Evolutionary conservation across 2,113 vertebrate species (phyloP).

Genomic region (Marmota monax): DNA sequence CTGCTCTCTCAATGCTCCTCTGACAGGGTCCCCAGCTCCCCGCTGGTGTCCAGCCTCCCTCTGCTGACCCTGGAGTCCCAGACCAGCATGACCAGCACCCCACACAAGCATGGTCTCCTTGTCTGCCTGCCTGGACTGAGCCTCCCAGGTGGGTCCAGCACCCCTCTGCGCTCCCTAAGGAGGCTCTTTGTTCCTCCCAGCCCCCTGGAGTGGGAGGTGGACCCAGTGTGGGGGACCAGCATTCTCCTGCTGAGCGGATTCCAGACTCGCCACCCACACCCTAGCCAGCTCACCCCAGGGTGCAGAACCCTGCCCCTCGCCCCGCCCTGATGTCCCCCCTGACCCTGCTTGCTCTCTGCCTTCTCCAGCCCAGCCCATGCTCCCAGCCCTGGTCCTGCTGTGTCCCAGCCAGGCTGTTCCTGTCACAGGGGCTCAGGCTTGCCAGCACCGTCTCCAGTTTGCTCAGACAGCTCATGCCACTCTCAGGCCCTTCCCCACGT

Average conservation of each 20-base stretch:
- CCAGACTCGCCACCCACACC: not conserved
- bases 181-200: not conserved
- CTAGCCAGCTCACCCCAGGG: not conserved
- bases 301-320: not conserved
- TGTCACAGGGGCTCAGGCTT: not conserved
- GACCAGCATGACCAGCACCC: no score
- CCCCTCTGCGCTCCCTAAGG: not conserved
- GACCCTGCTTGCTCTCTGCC: no score
- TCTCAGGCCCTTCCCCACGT: fast-evolving
- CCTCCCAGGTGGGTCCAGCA: fast-evolving
- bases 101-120: not conserved
- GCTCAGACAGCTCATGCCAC: not conserved
- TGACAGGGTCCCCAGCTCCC: not conserved
- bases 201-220: not conserved
- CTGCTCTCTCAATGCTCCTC: not conserved
- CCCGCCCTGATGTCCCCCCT: not conserved
- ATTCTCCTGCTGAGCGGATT: not conserved
- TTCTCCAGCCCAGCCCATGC: not conserved
- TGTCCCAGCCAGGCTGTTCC: not conserved
- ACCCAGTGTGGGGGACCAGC: no score
- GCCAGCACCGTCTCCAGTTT: not conserved
- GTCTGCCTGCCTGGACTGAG: not conserved
- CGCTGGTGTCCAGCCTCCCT: not conserved
- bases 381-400: no score
- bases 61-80: fast-evolving